These are phyloP conservation scores for Galerucella calmariensis DNA, from an alignment of 2,888 invertebrate species.

Conservation along the genomic window DNA sequence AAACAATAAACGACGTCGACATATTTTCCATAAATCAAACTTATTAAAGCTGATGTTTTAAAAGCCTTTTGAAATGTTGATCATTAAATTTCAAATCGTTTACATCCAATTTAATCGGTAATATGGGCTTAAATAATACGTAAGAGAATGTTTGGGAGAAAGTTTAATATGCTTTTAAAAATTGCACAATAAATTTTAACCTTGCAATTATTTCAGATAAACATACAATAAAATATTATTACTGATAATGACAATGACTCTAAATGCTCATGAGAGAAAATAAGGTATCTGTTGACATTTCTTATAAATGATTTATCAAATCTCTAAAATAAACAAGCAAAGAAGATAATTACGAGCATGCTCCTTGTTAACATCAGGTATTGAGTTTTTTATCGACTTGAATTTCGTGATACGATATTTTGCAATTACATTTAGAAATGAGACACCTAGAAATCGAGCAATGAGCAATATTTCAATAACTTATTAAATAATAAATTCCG, in stretches of 20 bases:
- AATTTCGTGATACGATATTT: not conserved
- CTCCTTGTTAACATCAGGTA: conserved; percentile 17
- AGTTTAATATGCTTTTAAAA: conserved; percentile 34
- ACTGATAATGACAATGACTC: conserved; percentile 28
- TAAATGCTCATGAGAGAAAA: conserved; percentile 27
- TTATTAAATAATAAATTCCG: not conserved
- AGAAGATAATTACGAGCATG: conserved; percentile 13
- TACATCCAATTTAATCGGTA: conserved; percentile 40
- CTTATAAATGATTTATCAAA: conserved; percentile 32
- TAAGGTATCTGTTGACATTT: conserved; percentile 28
- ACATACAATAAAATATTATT: conserved; percentile 37
- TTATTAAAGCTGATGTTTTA: conserved; percentile 50
- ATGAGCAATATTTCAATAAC: not conserved
- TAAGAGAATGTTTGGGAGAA: conserved; percentile 35
- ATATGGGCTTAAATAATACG: conserved; percentile 40
- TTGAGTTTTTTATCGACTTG: not conserved
- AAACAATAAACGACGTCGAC: conserved; percentile 33
- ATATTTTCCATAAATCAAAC: conserved; percentile 52
- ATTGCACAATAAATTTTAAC: conserved; percentile 38
- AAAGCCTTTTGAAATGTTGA: conserved; percentile 48
- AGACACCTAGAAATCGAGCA: conserved; percentile 3
- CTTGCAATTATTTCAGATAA: conserved; percentile 41
- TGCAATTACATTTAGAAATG: not conserved
- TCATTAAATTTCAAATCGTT: conserved; percentile 46
- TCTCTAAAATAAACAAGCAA: conserved; percentile 15